Percentiles rank a stretch among this genome's conserved stretches.
These are phyloP conservation scores for Thomomys bottae DNA, from an alignment of 2,113 vertebrate genomes.

Conservation along the genomic window DNA sequence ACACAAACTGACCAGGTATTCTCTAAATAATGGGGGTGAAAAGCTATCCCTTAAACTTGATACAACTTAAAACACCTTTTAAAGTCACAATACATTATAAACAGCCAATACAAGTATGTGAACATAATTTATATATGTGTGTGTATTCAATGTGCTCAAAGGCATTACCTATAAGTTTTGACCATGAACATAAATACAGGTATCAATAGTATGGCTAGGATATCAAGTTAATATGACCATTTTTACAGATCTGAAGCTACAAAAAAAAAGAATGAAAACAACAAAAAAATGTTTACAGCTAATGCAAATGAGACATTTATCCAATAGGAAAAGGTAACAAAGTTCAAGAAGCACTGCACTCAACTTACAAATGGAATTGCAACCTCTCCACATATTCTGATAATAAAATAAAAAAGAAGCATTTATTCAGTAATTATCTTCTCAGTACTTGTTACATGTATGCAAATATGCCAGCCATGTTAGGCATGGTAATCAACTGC, in stretches of 20 bases:
- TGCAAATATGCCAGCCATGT: background rate
- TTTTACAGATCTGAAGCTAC: conserved; percentile 15
- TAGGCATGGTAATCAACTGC: background rate
- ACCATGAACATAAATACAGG: background rate
- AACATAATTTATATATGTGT: background rate
- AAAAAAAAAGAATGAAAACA: background rate
- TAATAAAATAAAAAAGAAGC: too few relatives aligned
- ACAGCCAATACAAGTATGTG: background rate
- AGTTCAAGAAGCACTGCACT: too few relatives aligned
- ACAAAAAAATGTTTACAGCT: background rate
- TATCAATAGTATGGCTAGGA: background rate
- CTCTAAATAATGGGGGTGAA: too few relatives aligned
- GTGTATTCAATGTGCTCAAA: background rate
- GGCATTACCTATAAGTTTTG: background rate
- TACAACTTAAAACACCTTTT: conserved; percentile 19
- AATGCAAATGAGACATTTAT: conserved; percentile 25
- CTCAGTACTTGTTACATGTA: background rate
- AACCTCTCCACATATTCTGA: too few relatives aligned
- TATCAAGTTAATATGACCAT: background rate
- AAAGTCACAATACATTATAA: conserved; percentile 31
- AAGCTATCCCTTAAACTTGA: conserved; percentile 3
- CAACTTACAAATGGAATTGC: too few relatives aligned
- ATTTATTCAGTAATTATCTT: conserved; percentile 10
- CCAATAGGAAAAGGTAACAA: too few relatives aligned
- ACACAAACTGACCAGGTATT: too few relatives aligned